Base-by-base conservation (phyloP, 2,888 invertebrate species). In the Macrophya alboannulata region DNA sequence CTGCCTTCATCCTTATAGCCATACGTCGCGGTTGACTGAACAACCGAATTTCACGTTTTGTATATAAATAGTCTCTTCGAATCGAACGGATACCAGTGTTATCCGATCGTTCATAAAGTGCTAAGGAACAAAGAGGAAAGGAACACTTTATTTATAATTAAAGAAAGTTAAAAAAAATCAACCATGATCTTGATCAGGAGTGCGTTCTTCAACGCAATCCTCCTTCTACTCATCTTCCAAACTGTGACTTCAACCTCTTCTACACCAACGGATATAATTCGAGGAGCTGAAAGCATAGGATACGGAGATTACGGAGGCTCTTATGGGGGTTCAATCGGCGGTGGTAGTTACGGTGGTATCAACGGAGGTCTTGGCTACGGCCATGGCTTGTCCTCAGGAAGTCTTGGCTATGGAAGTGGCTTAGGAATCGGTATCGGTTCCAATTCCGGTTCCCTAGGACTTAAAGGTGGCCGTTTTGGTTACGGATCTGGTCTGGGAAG, bases 321-420 rank as follows among this genome's bases (percentile, higher is more conserved):
- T 79, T 92, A 93, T 88, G 92, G 92, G 68, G 94, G 92, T n/a
- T 88, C 94, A 6, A 93, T 91, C 15, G 94, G 94, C 1, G 94
- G 94, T 65, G 92, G n/a, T 12, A 92, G 94, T 79, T 92, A 93
- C 88, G 92, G 92, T 71, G 94, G 92, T n/a, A 88, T 94, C 9
- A 93, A 91, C 15, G 94, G 94, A 1, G 94, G 94, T 62, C 92
- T 9, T 31, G 74, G 45, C 1, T 94, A 94, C 0, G 94, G 94
- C 25, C 55, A 55, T 55, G 55, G 55, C n/a, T 6, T 55, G 55
- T 55, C 55, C n/a, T 17, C n/a, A 55, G 94, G 94, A 1, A 94
- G 94, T 65, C 92, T 37, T 17, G 74, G 74, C 2, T 94, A 94
- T 0, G 94, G 94, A 37, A 12, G 37, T 37, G 68, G 68, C 37